Percentiles rank a stretch among this genome's conserved stretches.
Evolutionary conservation across 2,113 vertebrate species (phyloP).

Genomic region (Indicator maculatus): DNA sequence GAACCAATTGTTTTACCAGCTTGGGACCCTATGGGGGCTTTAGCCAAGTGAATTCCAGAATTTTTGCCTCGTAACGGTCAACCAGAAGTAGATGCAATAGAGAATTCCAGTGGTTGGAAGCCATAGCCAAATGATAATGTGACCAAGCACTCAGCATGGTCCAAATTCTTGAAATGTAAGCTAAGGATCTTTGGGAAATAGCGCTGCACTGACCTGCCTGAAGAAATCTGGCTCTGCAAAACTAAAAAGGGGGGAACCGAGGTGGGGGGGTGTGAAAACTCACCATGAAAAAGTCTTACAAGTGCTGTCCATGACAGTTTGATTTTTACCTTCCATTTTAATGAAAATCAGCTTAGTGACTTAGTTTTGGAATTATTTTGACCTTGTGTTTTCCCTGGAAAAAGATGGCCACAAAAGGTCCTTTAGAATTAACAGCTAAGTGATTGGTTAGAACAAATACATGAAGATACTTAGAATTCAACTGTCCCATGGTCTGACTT

Average conservation of each 20-base stretch:
- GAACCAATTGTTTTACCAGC: constrained; percentile 90
- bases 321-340: neutral
- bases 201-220: constrained; percentile 39
- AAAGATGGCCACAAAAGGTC: neutral
- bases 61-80: constrained; percentile 3
- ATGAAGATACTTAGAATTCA: neutral
- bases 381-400: neutral
- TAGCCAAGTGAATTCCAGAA: constrained; percentile 81
- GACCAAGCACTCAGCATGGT: constrained; percentile 13
- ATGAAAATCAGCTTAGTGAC: neutral
- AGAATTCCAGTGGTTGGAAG: constrained; percentile 65
- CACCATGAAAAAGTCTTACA: neutral
- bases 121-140: constrained; percentile 60
- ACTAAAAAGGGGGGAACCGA: neutral
- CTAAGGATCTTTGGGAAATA: constrained; percentile 59
- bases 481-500: neutral
- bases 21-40: constrained; percentile 97
- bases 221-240: constrained; percentile 27
- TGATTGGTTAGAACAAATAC: neutral
- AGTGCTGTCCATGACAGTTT: neutral
- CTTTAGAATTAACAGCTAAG: neutral
- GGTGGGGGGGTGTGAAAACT: neutral
- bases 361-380: neutral
- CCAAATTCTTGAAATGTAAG: neutral
- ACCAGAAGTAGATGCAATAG: constrained; percentile 68